Evolutionary conservation across 2,888 invertebrate species (phyloP).

Genomic region (Lasioglossum oenotherae): DNA sequence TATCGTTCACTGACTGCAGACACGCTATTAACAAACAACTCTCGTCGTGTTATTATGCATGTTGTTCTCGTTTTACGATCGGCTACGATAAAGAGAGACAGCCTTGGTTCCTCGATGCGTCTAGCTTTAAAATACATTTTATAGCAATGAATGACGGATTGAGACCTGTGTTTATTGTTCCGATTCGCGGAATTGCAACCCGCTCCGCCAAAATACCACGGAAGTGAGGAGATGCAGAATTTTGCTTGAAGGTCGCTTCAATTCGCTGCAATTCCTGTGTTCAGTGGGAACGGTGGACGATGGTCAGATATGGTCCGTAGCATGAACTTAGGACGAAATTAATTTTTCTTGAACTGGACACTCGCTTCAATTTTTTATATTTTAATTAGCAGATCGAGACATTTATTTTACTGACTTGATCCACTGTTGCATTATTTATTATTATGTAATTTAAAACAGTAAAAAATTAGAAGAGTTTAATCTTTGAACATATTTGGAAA

Average conservation of each 20-base stretch:
- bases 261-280: neutral
- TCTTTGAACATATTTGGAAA: too few relatives aligned
- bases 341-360: neutral
- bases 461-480: too few relatives aligned
- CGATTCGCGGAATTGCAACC: neutral
- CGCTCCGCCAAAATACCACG: neutral
- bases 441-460: too few relatives aligned
- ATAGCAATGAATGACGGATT: neutral
- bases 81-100: neutral
- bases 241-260: neutral
- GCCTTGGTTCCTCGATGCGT: neutral
- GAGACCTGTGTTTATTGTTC: neutral
- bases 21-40: neutral
- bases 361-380: neutral
- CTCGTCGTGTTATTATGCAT: neutral
- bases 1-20: conserved; percentile 12
- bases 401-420: neutral
- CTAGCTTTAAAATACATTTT: neutral
- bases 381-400: neutral
- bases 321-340: neutral
- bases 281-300: neutral
- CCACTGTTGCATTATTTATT: neutral
- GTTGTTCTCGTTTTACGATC: conserved; percentile 4
- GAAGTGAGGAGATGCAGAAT: neutral
- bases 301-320: neutral